Evolutionary conservation across 2,797 vertebrate genomes (phyloP), one percentile per base, ranked within the genome.

Genomic region (Agapornis canus): DNA sequence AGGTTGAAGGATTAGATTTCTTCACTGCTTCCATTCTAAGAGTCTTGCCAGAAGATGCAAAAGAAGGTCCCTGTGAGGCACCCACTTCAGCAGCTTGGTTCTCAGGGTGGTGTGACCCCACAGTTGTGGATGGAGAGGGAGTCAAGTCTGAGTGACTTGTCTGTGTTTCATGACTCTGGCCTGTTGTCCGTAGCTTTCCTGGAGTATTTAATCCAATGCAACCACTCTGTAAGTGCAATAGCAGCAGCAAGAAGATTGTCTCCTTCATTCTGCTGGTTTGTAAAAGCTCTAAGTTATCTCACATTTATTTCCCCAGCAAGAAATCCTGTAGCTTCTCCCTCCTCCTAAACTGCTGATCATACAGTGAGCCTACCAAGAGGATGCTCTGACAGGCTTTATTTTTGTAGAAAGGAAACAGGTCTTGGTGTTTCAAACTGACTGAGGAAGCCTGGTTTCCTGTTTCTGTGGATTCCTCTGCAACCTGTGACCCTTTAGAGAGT

Each of bases 391-490:
- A 92, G 79, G 48, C 83, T 94, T 95, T 97, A 93, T 91, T 85
- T 95, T 59, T 80, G 79, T 32, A 72, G 90, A 97, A 93, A 97
- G 97, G 98, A 98, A 98, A 97, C 96, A 96, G 95, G 86, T 96
- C 97, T 97, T 95, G 92, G 81, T 95, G 92, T 94, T 97, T 94
- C 86, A 77, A 85, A 82, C 78, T 81, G 81, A 87, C 71, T 64
- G 94, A 97, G 98, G 98, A 98, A 98, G 96, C 89, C 56, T 42
- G 43, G 42, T 93, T 98, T 98, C 98, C 98, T 98, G 98, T 98
- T 98, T 97, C 97, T 97, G 94, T 86, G 84, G 90, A 94, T 95
- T 95, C 59, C 89, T 94, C 49, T 85, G 80, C 60, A 97, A 92
- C 96, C 96, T 94, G 57, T 97, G 97, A 97, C 97, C 97, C 79